Conservation (phyloP, 1,140 invertebrate genomes). For the Rhynchophorus ferrugineus region DNA sequence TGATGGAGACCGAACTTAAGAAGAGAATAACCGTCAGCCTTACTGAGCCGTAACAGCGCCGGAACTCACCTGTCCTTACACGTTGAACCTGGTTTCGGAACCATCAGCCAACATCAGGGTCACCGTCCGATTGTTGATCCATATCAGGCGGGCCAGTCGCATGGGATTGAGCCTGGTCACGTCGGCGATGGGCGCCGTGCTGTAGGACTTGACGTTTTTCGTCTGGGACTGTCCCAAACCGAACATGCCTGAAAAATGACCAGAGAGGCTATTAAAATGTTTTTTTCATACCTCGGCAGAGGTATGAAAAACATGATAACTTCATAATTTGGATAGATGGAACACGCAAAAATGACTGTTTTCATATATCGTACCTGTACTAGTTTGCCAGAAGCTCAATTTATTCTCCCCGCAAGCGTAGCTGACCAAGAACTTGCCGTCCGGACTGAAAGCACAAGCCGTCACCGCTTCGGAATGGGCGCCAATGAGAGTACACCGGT, state of each 20-base stretch:
- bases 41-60: too few species aligned
- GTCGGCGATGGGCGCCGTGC: conserved; percentile 83
- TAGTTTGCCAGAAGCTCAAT: conserved; percentile 97
- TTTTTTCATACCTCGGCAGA: neutral
- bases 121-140: conserved; percentile 87
- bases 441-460: conserved; percentile 90
- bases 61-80: conserved; percentile 49
- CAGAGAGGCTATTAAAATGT: neutral
- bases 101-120: conserved; percentile 88
- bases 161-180: conserved; percentile 78
- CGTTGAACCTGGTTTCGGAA: conserved; percentile 83
- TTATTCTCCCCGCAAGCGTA: conserved; percentile 94
- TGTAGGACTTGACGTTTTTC: conserved; percentile 87
- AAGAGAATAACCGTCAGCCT: too few species aligned
- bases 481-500: conserved; percentile 86
- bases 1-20: too few species aligned
- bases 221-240: conserved; percentile 86
- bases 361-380: conserved; percentile 48
- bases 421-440: conserved; percentile 94
- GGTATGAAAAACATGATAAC: neutral
- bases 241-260: conserved; percentile 64
- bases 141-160: conserved; percentile 79
- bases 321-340: neutral
- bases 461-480: conserved; percentile 85
- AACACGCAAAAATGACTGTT: too few species aligned